phyloP scores from a whole-genome alignment of 2,113 vertebrate species.

The Actinemys pallida region DNA sequence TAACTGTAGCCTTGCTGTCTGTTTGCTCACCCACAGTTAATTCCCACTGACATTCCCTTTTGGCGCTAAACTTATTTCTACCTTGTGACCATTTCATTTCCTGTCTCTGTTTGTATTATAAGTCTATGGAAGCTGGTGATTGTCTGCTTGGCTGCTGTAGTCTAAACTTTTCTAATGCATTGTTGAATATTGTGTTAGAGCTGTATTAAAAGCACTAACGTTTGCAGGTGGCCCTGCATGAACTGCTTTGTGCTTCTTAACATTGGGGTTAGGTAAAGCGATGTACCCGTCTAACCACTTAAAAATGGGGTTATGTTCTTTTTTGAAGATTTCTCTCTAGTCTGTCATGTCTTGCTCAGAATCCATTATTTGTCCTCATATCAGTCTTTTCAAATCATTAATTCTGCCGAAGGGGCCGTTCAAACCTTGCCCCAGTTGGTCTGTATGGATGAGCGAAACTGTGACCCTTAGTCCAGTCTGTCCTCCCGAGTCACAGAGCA shows the following conservation, averaged over 20 bases:
- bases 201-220: background rate
- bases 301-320: background rate
- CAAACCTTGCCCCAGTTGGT: background rate
- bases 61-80: background rate
- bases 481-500: rapidly evolving
- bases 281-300: background rate
- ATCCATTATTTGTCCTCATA: background rate
- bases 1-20: background rate
- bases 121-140: rapidly evolving
- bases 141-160: background rate
- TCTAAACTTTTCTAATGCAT: background rate
- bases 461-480: background rate
- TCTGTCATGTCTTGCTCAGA: background rate
- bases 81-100: background rate
- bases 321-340: background rate
- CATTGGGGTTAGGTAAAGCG: background rate
- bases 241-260: background rate
- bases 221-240: rapidly evolving
- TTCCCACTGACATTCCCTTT: background rate
- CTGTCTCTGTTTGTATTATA: background rate
- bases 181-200: background rate
- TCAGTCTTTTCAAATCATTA: background rate
- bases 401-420: background rate
- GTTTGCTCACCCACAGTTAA: no score
- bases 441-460: background rate